Base-by-base conservation (phyloP, 2,113 vertebrate species). In the Phrynosoma platyrhinos region DNA sequence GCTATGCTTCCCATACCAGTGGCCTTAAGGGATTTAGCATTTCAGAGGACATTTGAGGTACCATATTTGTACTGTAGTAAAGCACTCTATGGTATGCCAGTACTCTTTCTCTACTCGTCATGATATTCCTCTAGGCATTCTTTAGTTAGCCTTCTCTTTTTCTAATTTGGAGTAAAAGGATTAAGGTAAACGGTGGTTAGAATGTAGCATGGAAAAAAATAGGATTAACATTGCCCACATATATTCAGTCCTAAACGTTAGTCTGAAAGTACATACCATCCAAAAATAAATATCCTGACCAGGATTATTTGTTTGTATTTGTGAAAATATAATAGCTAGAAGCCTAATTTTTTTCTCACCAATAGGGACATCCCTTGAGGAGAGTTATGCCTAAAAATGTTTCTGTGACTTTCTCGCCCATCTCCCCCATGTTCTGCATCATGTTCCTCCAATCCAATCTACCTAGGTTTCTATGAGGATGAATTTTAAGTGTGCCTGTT, bases 91-190 rank as follows among this genome's bases (percentile, higher is more conserved):
- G 52, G 52, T 80, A 87, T 87, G 79, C 12, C 25, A 87, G 23
- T 71, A 79, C 32, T 72, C 66, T 42, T 58, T 71, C 32, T 71
- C 53, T 6, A 12, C 36, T 62, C 75, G 58, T 74, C n/a, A 75
- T 27, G n/a, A 40, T 62, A 87, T 42, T 14, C 32, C 53, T 72
- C 4, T 20, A 40, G 78, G n/a, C 66, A n/a, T 87, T 71, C 52
- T 80, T 87, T 80, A 87, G 58, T 71, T 87, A 80, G 55, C 47
- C 78, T 80, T 80, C 68, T 71, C 79, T 81, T 23, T 80, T 80
- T 80, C 55, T 87, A 42, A 30, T 87, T 80, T 55, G 32, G 52
- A 80, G n/a, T 58, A 72, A 72, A 27, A 10, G 47, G n/a, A 86
- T 8, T 32, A 5, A 27, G 32, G 42, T n/a, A 3, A 78, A 79